Conservation (phyloP, 2,113 vertebrate species). For the Microcebus lehilahytsara region DNA sequence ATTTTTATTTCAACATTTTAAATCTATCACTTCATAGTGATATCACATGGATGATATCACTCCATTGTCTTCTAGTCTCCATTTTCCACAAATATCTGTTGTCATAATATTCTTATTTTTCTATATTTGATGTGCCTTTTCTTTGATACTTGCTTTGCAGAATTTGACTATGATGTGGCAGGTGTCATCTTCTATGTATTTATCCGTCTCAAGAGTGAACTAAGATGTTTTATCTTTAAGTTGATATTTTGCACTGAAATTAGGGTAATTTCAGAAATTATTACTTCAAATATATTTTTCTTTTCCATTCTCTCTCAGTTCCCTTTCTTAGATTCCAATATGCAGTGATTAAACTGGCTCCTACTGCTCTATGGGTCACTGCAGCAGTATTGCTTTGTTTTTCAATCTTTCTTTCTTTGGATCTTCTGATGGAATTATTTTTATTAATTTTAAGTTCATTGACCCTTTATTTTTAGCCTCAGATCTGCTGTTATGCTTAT, state of each 20-base stretch:
- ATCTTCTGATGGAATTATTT: not conserved
- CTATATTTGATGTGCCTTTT: not conserved
- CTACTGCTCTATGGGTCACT: not conserved
- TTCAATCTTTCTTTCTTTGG: not conserved
- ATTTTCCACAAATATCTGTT: not conserved
- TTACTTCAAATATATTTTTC: not conserved
- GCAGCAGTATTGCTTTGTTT: not conserved
- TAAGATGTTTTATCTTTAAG: not conserved
- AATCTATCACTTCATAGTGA: not conserved
- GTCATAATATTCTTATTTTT: not conserved
- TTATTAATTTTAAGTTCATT: not conserved
- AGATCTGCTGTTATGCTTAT: not conserved
- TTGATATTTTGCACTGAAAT: not conserved
- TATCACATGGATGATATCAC: not conserved
- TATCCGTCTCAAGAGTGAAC: not conserved
- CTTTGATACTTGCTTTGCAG: not conserved
- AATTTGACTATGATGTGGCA: not conserved
- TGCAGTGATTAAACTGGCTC: not conserved
- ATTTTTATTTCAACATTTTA: not conserved
- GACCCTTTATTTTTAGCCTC: not conserved
- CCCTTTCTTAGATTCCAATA: not conserved
- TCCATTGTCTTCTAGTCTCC: not conserved
- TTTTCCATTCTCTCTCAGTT: not conserved
- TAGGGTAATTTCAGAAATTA: not conserved
- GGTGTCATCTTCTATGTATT: not conserved